A percentile compares a stretch with the other conserved stretches of the same genome.
Evolutionary conservation across 2,797 vertebrate species (phyloP).

Genomic region (Megaceryle alcyon): DNA sequence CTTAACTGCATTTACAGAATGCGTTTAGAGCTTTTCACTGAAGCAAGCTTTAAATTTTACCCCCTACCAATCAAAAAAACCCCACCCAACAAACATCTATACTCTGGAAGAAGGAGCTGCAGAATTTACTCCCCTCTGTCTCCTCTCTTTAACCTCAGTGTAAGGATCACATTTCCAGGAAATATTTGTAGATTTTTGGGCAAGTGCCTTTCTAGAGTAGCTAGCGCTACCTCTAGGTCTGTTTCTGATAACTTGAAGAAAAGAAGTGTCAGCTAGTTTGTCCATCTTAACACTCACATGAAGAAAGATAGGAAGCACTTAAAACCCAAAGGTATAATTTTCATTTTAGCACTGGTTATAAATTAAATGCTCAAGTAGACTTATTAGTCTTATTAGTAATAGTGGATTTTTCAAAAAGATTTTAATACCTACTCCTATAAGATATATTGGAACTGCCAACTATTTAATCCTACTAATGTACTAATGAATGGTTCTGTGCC

Average conservation of each 20-base stretch:
- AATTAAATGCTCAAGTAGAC: neutral
- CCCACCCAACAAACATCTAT: neutral
- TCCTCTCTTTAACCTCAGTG: neutral
- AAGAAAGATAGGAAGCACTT: neutral
- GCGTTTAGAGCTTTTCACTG: neutral
- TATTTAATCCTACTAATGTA: neutral
- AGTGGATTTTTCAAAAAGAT: neutral
- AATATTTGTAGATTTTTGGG: neutral
- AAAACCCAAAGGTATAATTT: neutral
- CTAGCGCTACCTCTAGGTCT: neutral
- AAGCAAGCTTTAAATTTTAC: neutral
- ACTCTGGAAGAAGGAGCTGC: neutral
- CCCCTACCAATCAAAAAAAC: neutral
- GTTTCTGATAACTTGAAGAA: neutral
- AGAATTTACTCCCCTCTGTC: neutral
- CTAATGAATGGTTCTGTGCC: neutral
- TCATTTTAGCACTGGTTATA: neutral
- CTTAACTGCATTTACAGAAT: neutral
- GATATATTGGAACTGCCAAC: neutral
- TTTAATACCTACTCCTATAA: neutral
- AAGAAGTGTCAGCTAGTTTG: neutral
- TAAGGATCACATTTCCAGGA: conserved; percentile 18
- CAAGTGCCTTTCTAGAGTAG: neutral
- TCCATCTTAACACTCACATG: neutral
- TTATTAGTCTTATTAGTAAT: neutral